A percentile compares a stretch with the other conserved stretches of the same genome.
Conservation (phyloP, 35 echinoderm and acorn worm species). For the Ophiothrix spiculata region DNA sequence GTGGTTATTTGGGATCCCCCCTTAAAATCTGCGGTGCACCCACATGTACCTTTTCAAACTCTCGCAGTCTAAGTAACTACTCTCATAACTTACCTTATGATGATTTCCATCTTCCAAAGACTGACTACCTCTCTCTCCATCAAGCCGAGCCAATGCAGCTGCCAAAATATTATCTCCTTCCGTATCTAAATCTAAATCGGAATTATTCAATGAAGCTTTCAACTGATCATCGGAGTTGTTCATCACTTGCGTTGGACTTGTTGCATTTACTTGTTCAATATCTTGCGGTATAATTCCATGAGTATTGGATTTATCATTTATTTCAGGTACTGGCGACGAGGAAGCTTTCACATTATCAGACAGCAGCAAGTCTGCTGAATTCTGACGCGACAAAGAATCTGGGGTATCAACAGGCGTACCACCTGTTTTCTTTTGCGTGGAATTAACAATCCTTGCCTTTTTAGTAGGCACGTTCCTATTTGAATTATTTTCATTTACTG, state of each 20-base stretch:
- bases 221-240: neutral
- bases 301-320: too few relatives aligned
- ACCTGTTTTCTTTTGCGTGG: neutral
- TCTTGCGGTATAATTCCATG: too few relatives aligned
- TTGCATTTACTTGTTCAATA: too few relatives aligned
- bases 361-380: neutral
- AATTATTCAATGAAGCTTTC: neutral
- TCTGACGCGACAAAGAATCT: neutral
- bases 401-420: neutral
- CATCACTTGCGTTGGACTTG: too few relatives aligned
- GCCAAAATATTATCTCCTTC: neutral
- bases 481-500: neutral
- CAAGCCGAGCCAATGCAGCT: neutral
- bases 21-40: too few relatives aligned
- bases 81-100: neutral
- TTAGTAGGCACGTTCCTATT: neutral
- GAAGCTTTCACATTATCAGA: too few relatives aligned
- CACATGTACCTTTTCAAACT: too few relatives aligned
- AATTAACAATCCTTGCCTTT: neutral
- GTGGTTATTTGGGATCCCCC: too few relatives aligned
- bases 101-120: neutral
- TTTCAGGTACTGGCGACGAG: too few relatives aligned
- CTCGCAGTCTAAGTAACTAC: neutral
- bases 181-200: neutral
- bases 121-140: neutral